Evolutionary conservation across 2,797 vertebrate genomes (phyloP), one percentile per base, ranked within the genome.

Genomic region (Megaceryle alcyon): DNA sequence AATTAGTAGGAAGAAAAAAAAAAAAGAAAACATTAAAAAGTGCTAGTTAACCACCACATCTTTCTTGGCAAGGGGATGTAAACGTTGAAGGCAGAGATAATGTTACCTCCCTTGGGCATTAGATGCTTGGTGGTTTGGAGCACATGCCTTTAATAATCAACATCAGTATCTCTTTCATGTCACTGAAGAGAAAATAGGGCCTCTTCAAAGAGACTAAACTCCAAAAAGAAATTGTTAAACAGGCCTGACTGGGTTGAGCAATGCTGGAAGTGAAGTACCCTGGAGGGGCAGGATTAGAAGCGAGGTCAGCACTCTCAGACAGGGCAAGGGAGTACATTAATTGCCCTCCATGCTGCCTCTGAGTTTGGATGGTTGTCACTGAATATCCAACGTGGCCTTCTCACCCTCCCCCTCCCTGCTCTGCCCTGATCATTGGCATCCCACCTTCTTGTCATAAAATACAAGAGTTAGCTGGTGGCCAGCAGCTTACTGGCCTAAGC

Each of bases 91-190:
- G 96, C 96, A 96, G 97, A 96, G 97, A 96, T 98, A 95, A 88
- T 93, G 95, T 98, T 97, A 97, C 98, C 71, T 93, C 97, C 98
- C 96, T 57, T 86, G 92, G 98, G 97, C 97, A 90, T 88, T 65
- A 88, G 94, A 94, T 0, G 17, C 92, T 86, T 64, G 82, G 95
- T 86, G 94, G 96, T 97, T 94, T 83, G 83, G 87, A 95, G 94
- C 86, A 60, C 95, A 97, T 96, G 98, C 97, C 98, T 98, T 98
- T 98, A 96, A 98, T 98, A 97, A 97, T 97, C 97, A 90, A 92
- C 96, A 84, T 97, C 96, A 98, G 97, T 97, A 97, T 98, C 97
- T 98, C 98, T 98, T 98, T 98, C 98, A 98, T 97, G 98, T 98
- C 94, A 81, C 93, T 97, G 97, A 97, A 92, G 83, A 97, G 94